Base-by-base conservation (phyloP, 2,888 invertebrate genomes). In the Conistra vaccinii region DNA sequence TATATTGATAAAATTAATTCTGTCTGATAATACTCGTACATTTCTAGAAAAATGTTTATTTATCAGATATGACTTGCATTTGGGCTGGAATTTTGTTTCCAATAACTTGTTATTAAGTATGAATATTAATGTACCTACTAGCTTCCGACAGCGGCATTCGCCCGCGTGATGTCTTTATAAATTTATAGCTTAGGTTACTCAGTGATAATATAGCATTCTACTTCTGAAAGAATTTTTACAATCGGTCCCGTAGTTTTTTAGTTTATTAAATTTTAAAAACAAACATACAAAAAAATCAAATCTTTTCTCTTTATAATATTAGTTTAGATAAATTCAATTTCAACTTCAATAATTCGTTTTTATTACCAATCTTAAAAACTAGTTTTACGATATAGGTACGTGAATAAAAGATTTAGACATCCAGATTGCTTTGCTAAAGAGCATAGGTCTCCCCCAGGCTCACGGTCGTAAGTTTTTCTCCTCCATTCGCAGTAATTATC, bases 1-100 rank as follows among this genome's bases (percentile, higher is more conserved):
- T 35, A 14, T 45, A 45, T 48, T 55, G 81, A 76, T 80, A 80
- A 80, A 55, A 62, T 55, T 32, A 48, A 62, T 39, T 61, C 35
- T 39, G 17, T 17, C 45, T 73, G 73, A 55, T 80, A 61, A 55
- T 39, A 60, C 42, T 53, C n/a, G 10, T 45, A 32, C 42, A 73
- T 80, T 39, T n/a, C n/a, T 72, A 29, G 14, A 35, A 29, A 69
- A 55, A 42, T 26, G 29, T 48, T 61, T 80, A 76, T 48, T 61
- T 80, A 76, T 73, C 60, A 72, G 45, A 29, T 48, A 45, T 14
- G 14, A 48, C 9, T 53, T 53, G 45, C n/a, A 61, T n/a, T 80
- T 73, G 7, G 7, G 35, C 32, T 17, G 42, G 20, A 51, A 23
- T 62, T 57, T 70, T 29, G 14, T 53, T 72, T 45, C 20, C 35